Evolutionary conservation across 2,797 vertebrate genomes (phyloP).

Genomic region (Gymnodraco acuticeps): DNA sequence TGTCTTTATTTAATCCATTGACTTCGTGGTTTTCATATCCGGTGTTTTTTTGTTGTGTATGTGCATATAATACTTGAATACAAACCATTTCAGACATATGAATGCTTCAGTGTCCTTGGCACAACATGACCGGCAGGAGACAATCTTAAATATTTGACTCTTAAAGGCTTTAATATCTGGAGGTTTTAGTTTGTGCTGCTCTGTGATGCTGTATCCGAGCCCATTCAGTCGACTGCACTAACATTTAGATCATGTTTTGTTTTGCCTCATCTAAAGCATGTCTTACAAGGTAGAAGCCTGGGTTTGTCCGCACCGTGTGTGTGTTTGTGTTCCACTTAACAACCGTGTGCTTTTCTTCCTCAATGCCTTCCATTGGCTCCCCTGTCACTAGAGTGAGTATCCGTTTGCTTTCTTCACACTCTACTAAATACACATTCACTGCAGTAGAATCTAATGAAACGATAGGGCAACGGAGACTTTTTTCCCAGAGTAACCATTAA

Average conservation of each 20-base stretch:
- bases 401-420: conserved; percentile 37
- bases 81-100: conserved; percentile 67
- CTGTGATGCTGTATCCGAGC: conserved; percentile 43
- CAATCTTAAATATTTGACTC: conserved; percentile 37
- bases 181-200: conserved; percentile 83
- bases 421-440: conserved; percentile 2
- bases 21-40: conserved; percentile 54
- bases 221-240: conserved; percentile 37
- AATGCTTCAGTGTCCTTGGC: conserved; percentile 64
- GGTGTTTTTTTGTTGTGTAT: conserved; percentile 62
- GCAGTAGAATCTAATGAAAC: neutral
- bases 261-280: conserved; percentile 82
- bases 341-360: conserved; percentile 90
- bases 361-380: conserved; percentile 93
- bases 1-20: conserved; percentile 79
- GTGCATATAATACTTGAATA: conserved; percentile 81
- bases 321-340: conserved; percentile 82
- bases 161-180: conserved; percentile 33
- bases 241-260: conserved; percentile 43
- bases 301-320: conserved; percentile 73
- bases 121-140: conserved; percentile 49
- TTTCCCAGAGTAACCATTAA: neutral
- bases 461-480: neutral
- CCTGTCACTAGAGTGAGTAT: conserved; percentile 93
- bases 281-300: conserved; percentile 81